Conservation (phyloP, 2,888 invertebrate genomes). For the Dexiosoma caninum region DNA sequence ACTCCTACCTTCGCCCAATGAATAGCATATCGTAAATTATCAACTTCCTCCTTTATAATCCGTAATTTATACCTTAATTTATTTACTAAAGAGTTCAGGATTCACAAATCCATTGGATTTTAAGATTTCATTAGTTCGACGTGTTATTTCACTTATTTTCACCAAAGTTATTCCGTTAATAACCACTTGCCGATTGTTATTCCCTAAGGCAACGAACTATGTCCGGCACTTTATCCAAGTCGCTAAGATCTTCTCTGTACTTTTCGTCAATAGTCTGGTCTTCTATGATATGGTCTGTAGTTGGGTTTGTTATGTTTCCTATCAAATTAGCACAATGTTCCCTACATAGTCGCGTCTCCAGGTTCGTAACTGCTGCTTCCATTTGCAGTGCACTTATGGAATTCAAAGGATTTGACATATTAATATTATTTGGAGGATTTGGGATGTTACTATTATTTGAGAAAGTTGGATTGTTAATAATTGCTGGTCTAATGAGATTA, state of each 20-base stretch:
- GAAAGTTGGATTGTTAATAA: not conserved
- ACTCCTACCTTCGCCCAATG: too few relatives aligned
- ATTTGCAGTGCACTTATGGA: not conserved
- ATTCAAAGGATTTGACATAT: not conserved
- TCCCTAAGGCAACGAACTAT: not conserved
- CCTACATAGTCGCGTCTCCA: not conserved
- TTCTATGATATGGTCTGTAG: not conserved
- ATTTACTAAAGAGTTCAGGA: too few relatives aligned
- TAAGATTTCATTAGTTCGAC: too few relatives aligned
- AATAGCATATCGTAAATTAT: too few relatives aligned
- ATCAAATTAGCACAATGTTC: not conserved
- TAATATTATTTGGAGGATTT: not conserved
- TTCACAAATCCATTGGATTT: too few relatives aligned
- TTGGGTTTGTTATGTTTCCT: not conserved
- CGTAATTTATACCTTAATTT: too few relatives aligned
- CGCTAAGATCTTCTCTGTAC: not conserved
- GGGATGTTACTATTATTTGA: not conserved
- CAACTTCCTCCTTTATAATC: too few relatives aligned
- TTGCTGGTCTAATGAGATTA: not conserved
- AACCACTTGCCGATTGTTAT: too few relatives aligned
- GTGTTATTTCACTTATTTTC: too few relatives aligned
- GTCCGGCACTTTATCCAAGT: not conserved
- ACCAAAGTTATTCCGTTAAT: too few relatives aligned
- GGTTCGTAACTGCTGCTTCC: not conserved
- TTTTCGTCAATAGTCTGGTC: not conserved